Percentiles rank a stretch among this genome's conserved stretches.
Evolutionary conservation across 2,888 invertebrate genomes (phyloP).

Genomic region (Lottia gigantea): DNA sequence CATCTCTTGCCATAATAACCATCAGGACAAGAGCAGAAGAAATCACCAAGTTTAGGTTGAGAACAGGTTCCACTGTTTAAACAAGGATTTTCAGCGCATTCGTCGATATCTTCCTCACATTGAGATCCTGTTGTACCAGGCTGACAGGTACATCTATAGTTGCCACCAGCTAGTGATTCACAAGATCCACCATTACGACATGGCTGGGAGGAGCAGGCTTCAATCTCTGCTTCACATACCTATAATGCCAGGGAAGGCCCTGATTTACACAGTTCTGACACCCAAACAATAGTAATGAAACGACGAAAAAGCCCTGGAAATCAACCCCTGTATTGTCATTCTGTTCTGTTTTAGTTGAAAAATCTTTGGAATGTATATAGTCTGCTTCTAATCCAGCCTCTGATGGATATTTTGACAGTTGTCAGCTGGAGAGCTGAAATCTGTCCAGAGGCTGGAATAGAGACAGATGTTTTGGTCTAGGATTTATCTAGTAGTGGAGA

Average conservation of each 20-base stretch:
- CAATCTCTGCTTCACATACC: conserved; percentile 23
- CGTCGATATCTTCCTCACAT: conserved; percentile 89
- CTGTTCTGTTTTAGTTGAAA: too few species aligned
- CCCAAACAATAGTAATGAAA: too few species aligned
- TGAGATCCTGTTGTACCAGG: conserved; percentile 31
- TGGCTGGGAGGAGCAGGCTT: conserved; percentile 74
- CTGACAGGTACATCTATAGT: conserved; percentile 35
- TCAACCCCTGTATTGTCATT: too few species aligned
- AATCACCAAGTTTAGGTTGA: conserved; percentile 17
- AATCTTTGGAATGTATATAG: too few species aligned
- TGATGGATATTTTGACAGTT: too few species aligned
- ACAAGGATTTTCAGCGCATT: conserved; percentile 89
- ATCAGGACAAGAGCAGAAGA: conserved; percentile 25
- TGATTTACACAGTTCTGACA: too few species aligned
- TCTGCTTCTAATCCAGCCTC: too few species aligned
- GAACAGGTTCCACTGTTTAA: conserved; percentile 70
- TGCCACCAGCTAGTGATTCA: conserved; percentile 31
- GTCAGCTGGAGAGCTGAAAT: too few species aligned
- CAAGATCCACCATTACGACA: conserved; percentile 91
- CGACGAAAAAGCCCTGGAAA: too few species aligned
- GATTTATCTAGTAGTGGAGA: too few species aligned
- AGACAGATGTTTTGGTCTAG: too few species aligned
- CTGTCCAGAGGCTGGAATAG: too few species aligned
- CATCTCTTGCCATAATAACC: conserved; percentile 30
- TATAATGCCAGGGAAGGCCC: background rate